Conservation (phyloP, 2,888 invertebrate species). For the Diaphora mendica region DNA sequence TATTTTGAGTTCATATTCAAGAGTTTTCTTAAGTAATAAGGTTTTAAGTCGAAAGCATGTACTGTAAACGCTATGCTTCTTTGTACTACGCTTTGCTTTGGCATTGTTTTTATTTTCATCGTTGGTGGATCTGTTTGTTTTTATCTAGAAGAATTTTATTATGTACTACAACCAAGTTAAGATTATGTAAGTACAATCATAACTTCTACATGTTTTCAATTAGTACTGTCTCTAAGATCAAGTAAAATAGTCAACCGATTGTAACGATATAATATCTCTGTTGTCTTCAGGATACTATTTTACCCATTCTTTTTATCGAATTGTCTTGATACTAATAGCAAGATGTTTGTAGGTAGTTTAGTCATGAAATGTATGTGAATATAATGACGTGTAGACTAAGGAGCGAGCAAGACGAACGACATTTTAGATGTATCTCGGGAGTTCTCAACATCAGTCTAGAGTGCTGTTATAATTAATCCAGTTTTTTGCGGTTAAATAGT, state of each 20-base stretch:
- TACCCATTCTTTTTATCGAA: neutral
- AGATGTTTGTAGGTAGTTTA: neutral
- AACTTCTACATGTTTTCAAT: too few species aligned
- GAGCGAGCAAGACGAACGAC: conserved; percentile 31
- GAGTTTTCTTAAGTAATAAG: neutral
- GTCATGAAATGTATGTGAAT: neutral
- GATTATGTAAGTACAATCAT: neutral
- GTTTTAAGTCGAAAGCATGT: neutral
- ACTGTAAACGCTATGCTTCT: neutral
- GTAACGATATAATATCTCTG: neutral
- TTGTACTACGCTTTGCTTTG: too few species aligned
- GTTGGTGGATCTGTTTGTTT: neutral
- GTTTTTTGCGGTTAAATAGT: conserved; percentile 33
- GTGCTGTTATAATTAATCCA: conserved; percentile 41
- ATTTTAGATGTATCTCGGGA: conserved; percentile 51
- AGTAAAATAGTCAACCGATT: neutral
- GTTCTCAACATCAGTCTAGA: conserved; percentile 35
- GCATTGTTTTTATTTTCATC: neutral
- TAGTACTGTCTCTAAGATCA: neutral
- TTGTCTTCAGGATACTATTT: neutral
- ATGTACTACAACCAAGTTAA: neutral
- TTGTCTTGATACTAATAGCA: neutral
- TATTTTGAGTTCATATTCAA: neutral
- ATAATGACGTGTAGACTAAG: neutral
- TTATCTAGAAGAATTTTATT: neutral